phyloP scores from a whole-genome alignment of 2,113 vertebrate species.

The Gambusia affinis region DNA sequence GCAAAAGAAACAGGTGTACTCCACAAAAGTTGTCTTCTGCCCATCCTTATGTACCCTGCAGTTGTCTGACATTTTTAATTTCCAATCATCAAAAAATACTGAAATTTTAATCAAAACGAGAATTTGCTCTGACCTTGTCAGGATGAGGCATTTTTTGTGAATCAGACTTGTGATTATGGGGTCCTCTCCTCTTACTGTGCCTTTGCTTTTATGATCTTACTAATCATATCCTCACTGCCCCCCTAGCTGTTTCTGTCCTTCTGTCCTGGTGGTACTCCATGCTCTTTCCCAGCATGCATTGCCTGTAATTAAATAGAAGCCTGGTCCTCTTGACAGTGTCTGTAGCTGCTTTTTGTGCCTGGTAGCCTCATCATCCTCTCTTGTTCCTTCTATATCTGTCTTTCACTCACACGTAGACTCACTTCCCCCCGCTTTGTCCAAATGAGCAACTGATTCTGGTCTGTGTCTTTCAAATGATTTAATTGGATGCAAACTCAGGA shows the following conservation, averaged over 20 bases:
- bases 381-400: conserved; percentile 20
- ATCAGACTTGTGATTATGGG: conserved; percentile 68
- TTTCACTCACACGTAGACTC: conserved; percentile 45
- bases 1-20: conserved; percentile 1
- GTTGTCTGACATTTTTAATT: conserved; percentile 29
- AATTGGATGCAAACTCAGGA: conserved; percentile 81
- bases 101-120: conserved; percentile 67
- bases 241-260: conserved; percentile 72
- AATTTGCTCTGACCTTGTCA: conserved; percentile 65
- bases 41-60: conserved; percentile 8
- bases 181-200: conserved; percentile 58
- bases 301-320: conserved; percentile 77
- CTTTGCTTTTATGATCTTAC: conserved; percentile 76
- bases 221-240: conserved; percentile 73
- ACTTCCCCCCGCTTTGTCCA: conserved; percentile 45
- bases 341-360: conserved; percentile 62
- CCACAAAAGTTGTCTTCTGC: conserved; percentile 7
- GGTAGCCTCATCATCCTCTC: conserved; percentile 50
- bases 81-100: conserved; percentile 42
- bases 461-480: conserved; percentile 79
- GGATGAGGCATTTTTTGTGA: conserved; percentile 61
- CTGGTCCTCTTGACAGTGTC: conserved; percentile 69
- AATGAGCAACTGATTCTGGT: conserved; percentile 73
- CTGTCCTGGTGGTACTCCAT: conserved; percentile 64
- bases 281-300: conserved; percentile 71